A percentile compares a stretch with the other conserved stretches of the same genome.
phyloP scores from a whole-genome alignment of 2,113 vertebrate species.

The Thryonomys swinderianus region DNA sequence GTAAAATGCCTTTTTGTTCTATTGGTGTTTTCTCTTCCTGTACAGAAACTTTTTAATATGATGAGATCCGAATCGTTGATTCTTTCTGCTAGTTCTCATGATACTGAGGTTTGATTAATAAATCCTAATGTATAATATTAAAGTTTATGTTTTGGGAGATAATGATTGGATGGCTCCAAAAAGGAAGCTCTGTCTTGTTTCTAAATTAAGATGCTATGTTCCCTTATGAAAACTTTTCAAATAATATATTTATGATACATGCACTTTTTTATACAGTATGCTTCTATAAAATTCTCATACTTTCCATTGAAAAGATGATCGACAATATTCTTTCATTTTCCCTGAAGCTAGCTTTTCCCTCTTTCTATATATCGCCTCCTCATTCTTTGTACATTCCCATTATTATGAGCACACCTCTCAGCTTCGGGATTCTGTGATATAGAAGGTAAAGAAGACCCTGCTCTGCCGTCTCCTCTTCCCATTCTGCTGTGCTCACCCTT shows the following conservation, averaged over 20 bases:
- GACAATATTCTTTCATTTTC: neutral
- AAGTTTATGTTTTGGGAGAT: neutral
- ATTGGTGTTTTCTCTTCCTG: too few relatives aligned
- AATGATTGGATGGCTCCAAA: neutral
- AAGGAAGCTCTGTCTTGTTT: neutral
- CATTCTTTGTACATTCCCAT: neutral
- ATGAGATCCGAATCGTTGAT: too few relatives aligned
- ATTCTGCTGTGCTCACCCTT: neutral
- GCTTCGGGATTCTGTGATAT: neutral
- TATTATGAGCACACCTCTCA: neutral
- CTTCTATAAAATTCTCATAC: neutral
- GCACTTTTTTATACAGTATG: neutral
- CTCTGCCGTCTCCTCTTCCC: too few relatives aligned
- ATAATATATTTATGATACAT: neutral
- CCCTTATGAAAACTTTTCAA: neutral
- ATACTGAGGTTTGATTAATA: too few relatives aligned
- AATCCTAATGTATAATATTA: neutral
- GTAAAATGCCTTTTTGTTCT: too few relatives aligned
- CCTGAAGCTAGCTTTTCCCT: neutral
- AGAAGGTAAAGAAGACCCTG: neutral
- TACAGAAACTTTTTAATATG: too few relatives aligned
- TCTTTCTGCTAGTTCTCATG: too few relatives aligned
- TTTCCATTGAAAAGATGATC: neutral
- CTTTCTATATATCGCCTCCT: too few relatives aligned
- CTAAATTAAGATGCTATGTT: neutral